These are phyloP conservation scores for Chamaea fasciata DNA, from an alignment of 2,113 vertebrate species.

Conservation along the genomic window DNA sequence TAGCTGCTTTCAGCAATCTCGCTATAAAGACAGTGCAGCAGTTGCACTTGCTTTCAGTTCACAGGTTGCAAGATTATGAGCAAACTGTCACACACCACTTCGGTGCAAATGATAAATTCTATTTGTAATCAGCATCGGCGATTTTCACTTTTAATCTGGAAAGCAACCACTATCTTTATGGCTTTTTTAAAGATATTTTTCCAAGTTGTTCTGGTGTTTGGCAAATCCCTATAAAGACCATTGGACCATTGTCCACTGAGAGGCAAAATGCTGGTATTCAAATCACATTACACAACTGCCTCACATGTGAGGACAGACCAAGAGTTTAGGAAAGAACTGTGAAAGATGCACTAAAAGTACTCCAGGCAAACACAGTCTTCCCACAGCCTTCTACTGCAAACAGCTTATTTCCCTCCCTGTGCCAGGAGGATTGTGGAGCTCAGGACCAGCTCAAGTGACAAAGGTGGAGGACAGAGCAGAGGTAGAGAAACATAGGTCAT, in stretches of 20 bases:
- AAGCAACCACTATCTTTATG: background rate
- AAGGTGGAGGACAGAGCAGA: background rate
- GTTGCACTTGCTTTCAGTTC: background rate
- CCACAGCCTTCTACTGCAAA: background rate
- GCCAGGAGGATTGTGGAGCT: background rate
- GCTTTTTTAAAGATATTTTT: background rate
- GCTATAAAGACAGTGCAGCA: background rate
- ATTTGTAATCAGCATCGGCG: background rate
- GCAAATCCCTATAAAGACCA: background rate
- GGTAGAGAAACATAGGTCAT: accelerated
- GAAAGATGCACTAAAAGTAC: background rate
- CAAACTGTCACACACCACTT: background rate
- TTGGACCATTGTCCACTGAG: background rate
- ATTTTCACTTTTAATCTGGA: background rate
- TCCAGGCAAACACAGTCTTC: background rate
- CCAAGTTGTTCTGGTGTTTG: background rate
- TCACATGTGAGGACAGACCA: background rate
- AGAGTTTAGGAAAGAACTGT: background rate
- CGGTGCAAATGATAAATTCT: background rate
- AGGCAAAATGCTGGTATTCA: background rate
- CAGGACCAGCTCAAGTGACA: background rate
- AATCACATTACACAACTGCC: background rate
- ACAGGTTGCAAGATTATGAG: background rate
- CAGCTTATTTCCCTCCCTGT: background rate
- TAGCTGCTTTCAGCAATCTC: background rate